These are phyloP conservation scores for Myrmophylax atrothorax DNA, from an alignment of 2,113 vertebrate species.

Conservation along the genomic window DNA sequence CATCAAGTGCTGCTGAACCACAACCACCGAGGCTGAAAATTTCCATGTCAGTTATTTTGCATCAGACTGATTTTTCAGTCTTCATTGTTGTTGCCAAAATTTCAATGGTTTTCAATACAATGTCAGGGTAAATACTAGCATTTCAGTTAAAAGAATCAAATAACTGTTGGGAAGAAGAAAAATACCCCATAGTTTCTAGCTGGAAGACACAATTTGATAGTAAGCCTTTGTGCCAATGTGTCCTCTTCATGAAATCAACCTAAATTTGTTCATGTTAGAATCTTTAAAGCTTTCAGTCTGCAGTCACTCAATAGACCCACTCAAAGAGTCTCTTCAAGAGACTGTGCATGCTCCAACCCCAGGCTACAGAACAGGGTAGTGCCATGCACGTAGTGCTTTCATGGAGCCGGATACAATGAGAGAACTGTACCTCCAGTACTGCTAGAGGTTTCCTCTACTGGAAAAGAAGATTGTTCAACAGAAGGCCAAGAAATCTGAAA, in stretches of 20 bases:
- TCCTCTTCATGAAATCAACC: not conserved
- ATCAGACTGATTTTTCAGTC: not conserved
- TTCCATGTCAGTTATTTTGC: not conserved
- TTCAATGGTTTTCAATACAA: not conserved
- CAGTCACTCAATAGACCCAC: not conserved
- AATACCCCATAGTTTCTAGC: not conserved
- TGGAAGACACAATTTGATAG: not conserved
- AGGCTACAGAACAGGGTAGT: not conserved
- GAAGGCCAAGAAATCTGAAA: not conserved
- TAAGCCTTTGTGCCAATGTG: not conserved
- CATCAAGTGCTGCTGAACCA: not conserved
- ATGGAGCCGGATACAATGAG: not conserved
- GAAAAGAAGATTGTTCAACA: not conserved
- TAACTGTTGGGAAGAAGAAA: not conserved
- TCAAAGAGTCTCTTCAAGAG: not conserved
- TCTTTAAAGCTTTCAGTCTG: not conserved
- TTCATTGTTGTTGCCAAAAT: constrained; percentile 7
- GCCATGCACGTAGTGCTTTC: not conserved
- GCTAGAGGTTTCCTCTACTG: not conserved
- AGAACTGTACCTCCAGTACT: not conserved
- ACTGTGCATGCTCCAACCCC: not conserved
- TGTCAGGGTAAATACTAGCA: not conserved
- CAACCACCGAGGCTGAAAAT: not conserved
- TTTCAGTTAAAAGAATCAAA: not conserved
- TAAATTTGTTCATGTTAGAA: not conserved